Evolutionary conservation across 2,888 invertebrate genomes (phyloP), one percentile per base, ranked within the genome.

Genomic region (Dicranocentrus wangi): DNA sequence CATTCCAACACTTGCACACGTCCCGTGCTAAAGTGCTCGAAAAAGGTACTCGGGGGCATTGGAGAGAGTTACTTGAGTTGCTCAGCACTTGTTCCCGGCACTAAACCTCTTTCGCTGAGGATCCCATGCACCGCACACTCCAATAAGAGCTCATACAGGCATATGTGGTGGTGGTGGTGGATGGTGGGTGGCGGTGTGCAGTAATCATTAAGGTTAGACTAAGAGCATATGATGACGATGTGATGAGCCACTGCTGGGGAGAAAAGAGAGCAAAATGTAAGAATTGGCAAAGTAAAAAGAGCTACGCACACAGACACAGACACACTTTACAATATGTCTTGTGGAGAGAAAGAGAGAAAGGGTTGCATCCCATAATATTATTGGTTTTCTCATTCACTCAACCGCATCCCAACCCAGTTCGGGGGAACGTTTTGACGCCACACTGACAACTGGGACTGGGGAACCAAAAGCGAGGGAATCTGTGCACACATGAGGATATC

Each of bases 1-100:
- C 68, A 77, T 77, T 77, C 77, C 70, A 77, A 70, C 77, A 76
- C 76, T 76, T 76, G 43, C 65, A 60, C 76, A 77, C 77, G 69
- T 77, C 47, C 61, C 42, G 61, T 70, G 69, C 42, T 43, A 76
- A 76, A 77, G 69, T 77, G 69, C 77, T 76, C 68, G 60, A 66
- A 70, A 66, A 77, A 69, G 69, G 51, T 77, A 77, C 77, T 77
- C 70, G 61, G 77, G 77, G 69, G 77, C 63, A 69, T 63, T 77
- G 69, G 15, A 61, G 42, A 68, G 69, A 72, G 77, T 69, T 77
- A 63, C 69, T 77, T 53, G 69, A 77, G 76, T 76, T 58, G 55
- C 60, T 68, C 68, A 60, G 32, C 68, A 66, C 66, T 47, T 43
- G 68, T 60, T 53, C 60, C 28, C 27, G 28, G 60, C 28, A 23